A percentile compares a stretch with the other conserved stretches of the same genome.
Evolutionary conservation across 2,888 invertebrate species (phyloP).

Genomic region (Serripes groenlandicus): DNA sequence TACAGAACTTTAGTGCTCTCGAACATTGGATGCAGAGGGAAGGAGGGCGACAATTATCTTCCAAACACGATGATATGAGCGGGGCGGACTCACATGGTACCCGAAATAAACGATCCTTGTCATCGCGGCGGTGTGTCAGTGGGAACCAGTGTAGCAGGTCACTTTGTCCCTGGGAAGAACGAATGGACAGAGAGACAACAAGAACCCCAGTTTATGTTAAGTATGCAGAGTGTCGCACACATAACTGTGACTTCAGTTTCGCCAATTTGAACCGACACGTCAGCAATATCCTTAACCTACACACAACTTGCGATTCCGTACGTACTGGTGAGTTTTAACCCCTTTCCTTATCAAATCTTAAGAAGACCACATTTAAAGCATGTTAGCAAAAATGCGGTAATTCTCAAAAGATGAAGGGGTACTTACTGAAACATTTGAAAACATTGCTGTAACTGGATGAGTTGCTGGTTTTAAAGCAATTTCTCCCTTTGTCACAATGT

Average conservation of each 20-base stretch:
- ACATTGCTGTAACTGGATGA: not conserved
- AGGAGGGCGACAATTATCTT: not conserved
- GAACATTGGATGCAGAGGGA: not conserved
- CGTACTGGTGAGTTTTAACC: not conserved
- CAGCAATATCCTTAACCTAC: not conserved
- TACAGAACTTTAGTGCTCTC: not conserved
- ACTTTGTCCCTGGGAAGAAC: constrained; percentile 15
- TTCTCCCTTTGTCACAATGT: not conserved
- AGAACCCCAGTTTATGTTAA: constrained; percentile 3
- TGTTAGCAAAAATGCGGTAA: no score
- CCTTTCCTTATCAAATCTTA: no score
- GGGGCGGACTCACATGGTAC: not conserved
- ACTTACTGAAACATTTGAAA: no score
- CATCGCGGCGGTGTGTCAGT: constrained; percentile 1
- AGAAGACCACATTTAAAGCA: no score
- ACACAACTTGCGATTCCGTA: not conserved
- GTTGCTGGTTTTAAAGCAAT: not conserved
- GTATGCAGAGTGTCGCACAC: not conserved
- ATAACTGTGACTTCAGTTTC: not conserved
- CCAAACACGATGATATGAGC: not conserved
- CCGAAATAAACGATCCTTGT: not conserved
- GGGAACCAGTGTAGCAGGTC: not conserved
- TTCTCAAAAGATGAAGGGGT: no score
- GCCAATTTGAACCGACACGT: not conserved
- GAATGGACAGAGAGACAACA: not conserved